phyloP scores from a whole-genome alignment of 2,797 vertebrate genomes.

The Acridotheres tristis region DNA sequence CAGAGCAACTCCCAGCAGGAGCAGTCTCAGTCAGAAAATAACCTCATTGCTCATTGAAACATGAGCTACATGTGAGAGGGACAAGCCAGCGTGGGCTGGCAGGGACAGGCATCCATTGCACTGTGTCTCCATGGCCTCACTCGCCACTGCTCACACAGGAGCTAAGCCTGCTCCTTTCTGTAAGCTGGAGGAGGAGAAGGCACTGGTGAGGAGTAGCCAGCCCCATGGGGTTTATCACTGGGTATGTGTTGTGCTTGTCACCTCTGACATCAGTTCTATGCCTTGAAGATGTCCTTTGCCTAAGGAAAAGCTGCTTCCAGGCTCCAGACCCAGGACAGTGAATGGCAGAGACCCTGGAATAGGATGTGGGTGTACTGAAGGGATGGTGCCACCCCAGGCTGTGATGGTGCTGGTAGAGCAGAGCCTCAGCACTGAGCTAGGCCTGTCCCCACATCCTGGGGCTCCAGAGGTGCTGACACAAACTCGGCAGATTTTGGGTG shows the following conservation, averaged over 20 bases:
- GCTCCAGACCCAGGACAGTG: neutral
- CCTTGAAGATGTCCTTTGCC: neutral
- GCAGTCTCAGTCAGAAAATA: neutral
- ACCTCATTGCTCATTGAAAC: neutral
- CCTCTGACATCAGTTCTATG: neutral
- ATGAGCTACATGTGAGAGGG: neutral
- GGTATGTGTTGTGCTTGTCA: neutral
- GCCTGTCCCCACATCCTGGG: rapidly evolving
- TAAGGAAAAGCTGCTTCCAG: neutral
- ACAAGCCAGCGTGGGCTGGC: rapidly evolving
- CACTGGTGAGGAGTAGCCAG: neutral
- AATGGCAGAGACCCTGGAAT: rapidly evolving
- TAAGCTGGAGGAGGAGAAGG: neutral
- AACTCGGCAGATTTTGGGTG: neutral
- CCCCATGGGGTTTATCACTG: neutral
- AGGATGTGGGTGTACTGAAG: neutral
- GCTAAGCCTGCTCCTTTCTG: rapidly evolving
- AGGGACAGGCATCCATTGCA: neutral
- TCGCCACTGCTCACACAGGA: neutral
- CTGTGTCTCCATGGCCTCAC: rapidly evolving
- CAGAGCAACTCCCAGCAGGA: neutral
- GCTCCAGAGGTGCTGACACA: neutral
- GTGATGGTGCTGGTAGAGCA: neutral
- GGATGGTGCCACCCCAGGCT: rapidly evolving
- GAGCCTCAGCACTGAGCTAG: neutral